Base-by-base conservation (phyloP, 37 sponge, comb jelly and placozoan genomes). In the Hormiphora californensis region DNA sequence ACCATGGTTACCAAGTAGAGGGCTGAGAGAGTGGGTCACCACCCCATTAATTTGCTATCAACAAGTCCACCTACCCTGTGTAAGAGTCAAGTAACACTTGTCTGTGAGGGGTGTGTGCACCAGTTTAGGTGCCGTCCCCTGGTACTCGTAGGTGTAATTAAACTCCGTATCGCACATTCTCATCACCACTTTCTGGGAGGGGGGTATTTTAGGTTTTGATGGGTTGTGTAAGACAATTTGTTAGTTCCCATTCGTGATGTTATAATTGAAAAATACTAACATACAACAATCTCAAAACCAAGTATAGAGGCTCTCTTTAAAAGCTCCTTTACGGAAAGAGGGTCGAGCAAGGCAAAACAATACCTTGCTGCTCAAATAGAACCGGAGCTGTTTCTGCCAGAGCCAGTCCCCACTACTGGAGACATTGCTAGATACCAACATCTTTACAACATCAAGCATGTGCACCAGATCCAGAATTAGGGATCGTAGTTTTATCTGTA, bases 91-190 rank as follows among this genome's bases (percentile, higher is more conserved):
- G 89, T 93, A 98, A 90, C 99, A 98, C 88, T 98, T 98, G 89
- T 98, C 99, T 12, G 99, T 98, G 43, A 98, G 94, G 0, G 95
- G 94, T 0, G 99, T 98, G 91, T 98, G 95, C 33, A 98, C 99
- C 54, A 98, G 94, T 87, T 95, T 98, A 43, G 94, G 91, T 30
- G 99, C 93, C 32, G 95, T 95, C 0, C 99, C 99, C 54, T 95
- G 95, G 87, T 98, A 98, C 69, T 98, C 99, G 44, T 92, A 98
- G 12, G 95, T 95, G 91, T 98, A 98, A 25, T 63, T 32, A 87
- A 98, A 98, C 63, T 87, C 88, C 37, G 95, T 94, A 93, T 93
- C 99, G 46, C 92, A 93, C 99, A 98, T 98, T 17, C 86, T 30
- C 41, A 94, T 87, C 3, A 51, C 44, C 38, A 73, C 81, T 33